phyloP scores from a whole-genome alignment of 2,797 vertebrate genomes.

The Anas capensis region DNA sequence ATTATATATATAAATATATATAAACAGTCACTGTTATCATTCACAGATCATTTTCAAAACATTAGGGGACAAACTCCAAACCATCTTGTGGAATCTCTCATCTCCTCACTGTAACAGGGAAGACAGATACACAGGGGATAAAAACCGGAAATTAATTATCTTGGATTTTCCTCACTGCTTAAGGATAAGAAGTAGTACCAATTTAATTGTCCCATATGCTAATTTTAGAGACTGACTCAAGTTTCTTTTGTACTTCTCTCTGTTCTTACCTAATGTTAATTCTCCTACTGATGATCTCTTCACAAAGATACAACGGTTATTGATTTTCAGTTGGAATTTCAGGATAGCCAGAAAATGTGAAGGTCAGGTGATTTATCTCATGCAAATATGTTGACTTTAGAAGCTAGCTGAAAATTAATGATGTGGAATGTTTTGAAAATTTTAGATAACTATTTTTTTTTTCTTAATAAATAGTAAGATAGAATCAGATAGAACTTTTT shows the following conservation, averaged over 20 bases:
- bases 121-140: not conserved
- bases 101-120: not conserved
- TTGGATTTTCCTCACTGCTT: not conserved
- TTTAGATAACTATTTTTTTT: not conserved
- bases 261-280: not conserved
- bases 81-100: not conserved
- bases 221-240: not conserved
- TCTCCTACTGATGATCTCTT: not conserved
- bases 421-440: not conserved
- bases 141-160: not conserved
- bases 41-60: not conserved
- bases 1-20: not conserved
- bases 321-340: not conserved
- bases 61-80: not conserved
- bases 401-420: not conserved
- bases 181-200: not conserved
- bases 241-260: not conserved
- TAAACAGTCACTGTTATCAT: not conserved
- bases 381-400: not conserved
- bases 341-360: not conserved
- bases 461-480: not conserved
- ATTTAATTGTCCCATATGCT: not conserved
- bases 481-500: rapidly evolving
- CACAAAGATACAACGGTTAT: not conserved
- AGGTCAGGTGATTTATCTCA: not conserved